Conservation (phyloP, 2,113 vertebrate genomes). For the Monarcha castaneiventris region DNA sequence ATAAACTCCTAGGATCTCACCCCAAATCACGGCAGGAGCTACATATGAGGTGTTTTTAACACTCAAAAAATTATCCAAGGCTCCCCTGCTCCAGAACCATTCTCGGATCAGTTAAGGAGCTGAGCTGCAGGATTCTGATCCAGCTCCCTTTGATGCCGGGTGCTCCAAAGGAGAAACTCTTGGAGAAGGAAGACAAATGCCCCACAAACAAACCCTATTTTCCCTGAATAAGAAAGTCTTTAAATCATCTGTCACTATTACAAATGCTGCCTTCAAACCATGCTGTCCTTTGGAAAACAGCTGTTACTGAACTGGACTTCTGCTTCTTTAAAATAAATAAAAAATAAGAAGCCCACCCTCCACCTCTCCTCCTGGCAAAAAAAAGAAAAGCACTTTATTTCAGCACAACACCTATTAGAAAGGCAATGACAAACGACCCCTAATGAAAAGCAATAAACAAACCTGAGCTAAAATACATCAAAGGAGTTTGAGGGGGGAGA, state of each 20-base stretch:
- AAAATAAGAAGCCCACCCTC: background rate
- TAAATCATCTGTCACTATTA: background rate
- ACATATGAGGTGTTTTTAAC: accelerated
- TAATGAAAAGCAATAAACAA: constrained; percentile 38
- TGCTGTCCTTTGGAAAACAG: background rate
- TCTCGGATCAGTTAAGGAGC: background rate
- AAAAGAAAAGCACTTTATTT: background rate
- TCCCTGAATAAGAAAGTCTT: background rate
- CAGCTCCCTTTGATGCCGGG: background rate
- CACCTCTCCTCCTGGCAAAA: background rate
- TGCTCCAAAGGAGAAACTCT: background rate
- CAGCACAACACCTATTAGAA: constrained; percentile 17
- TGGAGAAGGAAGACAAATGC: background rate
- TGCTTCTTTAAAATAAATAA: background rate
- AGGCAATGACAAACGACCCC: constrained; percentile 41
- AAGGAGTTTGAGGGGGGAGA: background rate
- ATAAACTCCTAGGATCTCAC: accelerated
- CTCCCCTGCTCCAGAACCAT: background rate
- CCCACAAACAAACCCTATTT: background rate
- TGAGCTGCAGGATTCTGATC: background rate
- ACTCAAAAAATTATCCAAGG: background rate
- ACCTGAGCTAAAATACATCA: background rate
- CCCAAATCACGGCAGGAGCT: background rate
- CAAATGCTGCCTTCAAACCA: background rate
- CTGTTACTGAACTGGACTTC: background rate